phyloP scores from a whole-genome alignment of 1,140 invertebrate species.

The Coenobita brevimanus region DNA sequence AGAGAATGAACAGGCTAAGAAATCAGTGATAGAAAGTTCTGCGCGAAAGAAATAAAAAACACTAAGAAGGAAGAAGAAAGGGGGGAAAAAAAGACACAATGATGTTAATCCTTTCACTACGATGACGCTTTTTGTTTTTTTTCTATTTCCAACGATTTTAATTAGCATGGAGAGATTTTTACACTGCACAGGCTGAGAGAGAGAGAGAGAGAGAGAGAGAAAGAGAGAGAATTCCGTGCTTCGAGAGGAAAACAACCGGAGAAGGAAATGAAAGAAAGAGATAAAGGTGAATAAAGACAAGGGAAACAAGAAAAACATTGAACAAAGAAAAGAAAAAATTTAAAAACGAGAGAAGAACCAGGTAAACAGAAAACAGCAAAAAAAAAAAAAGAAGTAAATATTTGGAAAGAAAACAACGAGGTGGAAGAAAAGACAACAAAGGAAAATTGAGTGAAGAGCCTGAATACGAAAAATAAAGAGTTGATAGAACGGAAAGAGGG shows the following conservation, averaged over 20 bases:
- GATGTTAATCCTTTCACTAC: too few species aligned
- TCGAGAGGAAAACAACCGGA: neutral
- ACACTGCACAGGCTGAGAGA: too few species aligned
- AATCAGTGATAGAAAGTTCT: too few species aligned
- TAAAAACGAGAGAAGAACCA: neutral
- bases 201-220: constrained; percentile 12
- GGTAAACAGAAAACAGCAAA: neutral
- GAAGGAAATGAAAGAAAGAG: neutral
- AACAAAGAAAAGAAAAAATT: neutral
- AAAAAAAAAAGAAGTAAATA: neutral
- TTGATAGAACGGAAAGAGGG: neutral
- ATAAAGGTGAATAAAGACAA: neutral
- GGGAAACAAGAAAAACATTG: neutral
- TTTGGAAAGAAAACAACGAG: neutral
- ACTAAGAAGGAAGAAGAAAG: too few species aligned
- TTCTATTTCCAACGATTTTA: too few species aligned
- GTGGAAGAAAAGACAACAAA: neutral
- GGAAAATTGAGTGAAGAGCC: neutral
- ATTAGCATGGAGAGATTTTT: too few species aligned
- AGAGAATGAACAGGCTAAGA: too few species aligned
- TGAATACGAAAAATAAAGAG: neutral
- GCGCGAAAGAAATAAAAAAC: too few species aligned
- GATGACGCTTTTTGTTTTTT: too few species aligned
- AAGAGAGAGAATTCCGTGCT: neutral
- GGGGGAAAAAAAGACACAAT: too few species aligned